Evolutionary conservation across 2,888 invertebrate genomes (phyloP).

Genomic region (Drosophila merina): DNA sequence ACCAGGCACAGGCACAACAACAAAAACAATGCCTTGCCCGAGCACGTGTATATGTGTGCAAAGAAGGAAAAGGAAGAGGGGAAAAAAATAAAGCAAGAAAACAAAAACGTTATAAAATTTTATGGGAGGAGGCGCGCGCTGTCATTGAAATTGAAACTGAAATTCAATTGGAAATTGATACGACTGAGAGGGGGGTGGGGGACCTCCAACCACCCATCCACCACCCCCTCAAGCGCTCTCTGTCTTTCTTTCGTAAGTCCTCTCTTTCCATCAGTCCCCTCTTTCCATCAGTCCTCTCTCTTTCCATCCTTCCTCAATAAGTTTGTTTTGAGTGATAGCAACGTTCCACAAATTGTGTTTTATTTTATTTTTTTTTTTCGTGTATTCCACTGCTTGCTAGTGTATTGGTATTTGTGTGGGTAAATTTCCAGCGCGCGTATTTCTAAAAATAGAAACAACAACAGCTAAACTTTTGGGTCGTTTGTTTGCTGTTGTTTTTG

Average conservation of each 20-base stretch:
- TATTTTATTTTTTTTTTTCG: neutral
- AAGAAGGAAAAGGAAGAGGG: neutral
- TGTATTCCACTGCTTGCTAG: conserved; percentile 14
- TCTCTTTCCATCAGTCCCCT: too few species aligned
- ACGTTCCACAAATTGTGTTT: neutral
- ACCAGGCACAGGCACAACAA: conserved; percentile 52
- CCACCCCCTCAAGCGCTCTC: neutral
- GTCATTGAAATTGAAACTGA: conserved; percentile 56
- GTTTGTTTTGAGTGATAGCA: conserved; percentile 72
- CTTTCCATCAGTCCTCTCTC: neutral
- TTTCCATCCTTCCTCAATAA: conserved; percentile 35
- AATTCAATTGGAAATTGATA: conserved; percentile 64
- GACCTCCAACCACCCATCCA: neutral
- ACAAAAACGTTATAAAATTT: conserved; percentile 32
- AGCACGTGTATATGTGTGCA: conserved; percentile 33
- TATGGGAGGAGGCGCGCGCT: conserved; percentile 23
- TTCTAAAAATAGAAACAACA: conserved; percentile 72
- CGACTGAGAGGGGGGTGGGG: conserved; percentile 12
- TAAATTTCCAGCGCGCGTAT: conserved; percentile 74
- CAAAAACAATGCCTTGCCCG: conserved; percentile 31
- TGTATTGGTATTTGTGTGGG: conserved; percentile 40
- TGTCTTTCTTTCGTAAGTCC: too few species aligned
- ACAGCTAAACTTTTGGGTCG: conserved; percentile 57
- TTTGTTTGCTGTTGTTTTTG: conserved; percentile 10
- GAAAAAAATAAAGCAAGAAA: conserved; percentile 6